Conservation (phyloP, 2,797 vertebrate genomes). For the Sarcophilus harrisii region DNA sequence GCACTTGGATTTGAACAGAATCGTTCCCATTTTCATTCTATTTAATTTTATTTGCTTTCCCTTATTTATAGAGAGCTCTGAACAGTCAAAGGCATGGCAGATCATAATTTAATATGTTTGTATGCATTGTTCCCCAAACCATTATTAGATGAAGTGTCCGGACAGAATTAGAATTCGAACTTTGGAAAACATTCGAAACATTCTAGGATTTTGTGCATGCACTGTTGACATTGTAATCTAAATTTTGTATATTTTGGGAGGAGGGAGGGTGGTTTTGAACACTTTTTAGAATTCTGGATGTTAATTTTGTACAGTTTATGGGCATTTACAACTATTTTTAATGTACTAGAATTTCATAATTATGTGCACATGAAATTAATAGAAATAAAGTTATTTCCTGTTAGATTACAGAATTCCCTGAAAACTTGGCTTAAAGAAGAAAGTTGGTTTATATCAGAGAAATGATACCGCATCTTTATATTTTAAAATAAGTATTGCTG, state of each 20-base stretch:
- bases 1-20: constrained; percentile 69
- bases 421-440: constrained; percentile 79
- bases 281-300: constrained; percentile 79
- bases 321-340: constrained; percentile 85
- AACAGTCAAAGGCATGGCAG: constrained; percentile 78
- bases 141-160: constrained; percentile 70
- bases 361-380: constrained; percentile 81
- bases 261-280: constrained; percentile 82
- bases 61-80: constrained; percentile 78
- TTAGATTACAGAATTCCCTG: constrained; percentile 80
- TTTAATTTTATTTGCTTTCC: constrained; percentile 79
- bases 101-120: constrained; percentile 63
- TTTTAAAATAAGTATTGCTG: constrained; percentile 86
- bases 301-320: constrained; percentile 84
- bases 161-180: constrained; percentile 69
- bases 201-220: constrained; percentile 77
- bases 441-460: constrained; percentile 83
- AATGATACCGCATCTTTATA: constrained; percentile 85
- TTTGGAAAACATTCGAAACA: constrained; percentile 76
- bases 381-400: constrained; percentile 73
- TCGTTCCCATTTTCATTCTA: constrained; percentile 80
- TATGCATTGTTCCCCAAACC: constrained; percentile 67
- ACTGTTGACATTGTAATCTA: constrained; percentile 79
- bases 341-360: constrained; percentile 84
- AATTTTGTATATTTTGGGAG: constrained; percentile 83